Evolutionary conservation across 2,113 vertebrate genomes (phyloP), one percentile per base, ranked within the genome.

Genomic region (Urocitellus parryii): DNA sequence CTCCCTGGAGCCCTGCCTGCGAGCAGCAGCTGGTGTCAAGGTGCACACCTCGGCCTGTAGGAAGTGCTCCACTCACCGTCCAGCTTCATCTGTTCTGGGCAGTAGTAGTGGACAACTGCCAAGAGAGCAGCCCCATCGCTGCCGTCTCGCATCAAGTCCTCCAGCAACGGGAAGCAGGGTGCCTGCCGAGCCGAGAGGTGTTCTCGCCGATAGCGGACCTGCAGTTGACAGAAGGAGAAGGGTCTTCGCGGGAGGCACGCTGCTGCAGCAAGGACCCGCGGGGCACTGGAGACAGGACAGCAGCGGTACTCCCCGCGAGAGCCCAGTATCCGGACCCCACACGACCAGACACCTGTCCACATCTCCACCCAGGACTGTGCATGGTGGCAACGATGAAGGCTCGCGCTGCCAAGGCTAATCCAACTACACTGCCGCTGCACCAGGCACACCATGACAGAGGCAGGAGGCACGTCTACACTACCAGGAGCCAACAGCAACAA

Each of bases 131-230:
- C 98, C 27, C 99, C 99, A 22, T 99, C 99, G 0, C 99, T 99
- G 61, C 99, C 98, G 27, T 99, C 99, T 96, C 99, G 99, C 99
- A 99, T 98, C 98, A 99, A 92, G 91, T 99, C 99, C 79, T 99
- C 99, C 98, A 99, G 94, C 97, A 99, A 42, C 29, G 99, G 99
- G 89, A 99, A 99, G 97, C 98, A 99, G 42, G 99, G 99, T 1
- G 99, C 96, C 39, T 99, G 99, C 91, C 99, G 98, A 39, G 99
- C 98, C 0, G 99, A 99, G 58, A 99, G 98, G 90, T 99, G 99
- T 95, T 99, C 99, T 96, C 99, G 99, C 61, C 99, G 99, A 93
- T 99, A 99, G 78, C 99, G 99, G 61, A 99, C 99, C 99, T 99
- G 78, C 29, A 67, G 77, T 10, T 10, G 76, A 73, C 5, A 81